Evolutionary conservation across 2,797 vertebrate genomes (phyloP).

Genomic region (Falco rusticolus): DNA sequence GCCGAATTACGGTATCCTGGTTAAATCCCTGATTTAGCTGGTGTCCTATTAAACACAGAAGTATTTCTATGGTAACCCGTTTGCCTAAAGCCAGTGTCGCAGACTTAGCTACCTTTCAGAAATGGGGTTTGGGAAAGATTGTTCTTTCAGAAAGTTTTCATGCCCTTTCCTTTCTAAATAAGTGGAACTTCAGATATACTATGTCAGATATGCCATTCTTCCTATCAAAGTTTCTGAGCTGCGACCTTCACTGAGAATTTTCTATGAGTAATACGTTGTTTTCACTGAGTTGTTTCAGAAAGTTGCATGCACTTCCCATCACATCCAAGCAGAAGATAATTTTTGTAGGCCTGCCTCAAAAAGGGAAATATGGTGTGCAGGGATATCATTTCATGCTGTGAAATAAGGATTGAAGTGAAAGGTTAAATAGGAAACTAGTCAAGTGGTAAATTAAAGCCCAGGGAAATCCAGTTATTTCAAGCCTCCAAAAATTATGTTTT

Average conservation of each 20-base stretch:
- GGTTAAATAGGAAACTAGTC: constrained; percentile 69
- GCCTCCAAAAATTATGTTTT: constrained; percentile 49
- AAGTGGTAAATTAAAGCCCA: constrained; percentile 70
- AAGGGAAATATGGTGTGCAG: constrained; percentile 41
- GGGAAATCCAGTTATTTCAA: constrained; percentile 66
- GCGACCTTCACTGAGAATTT: constrained; percentile 1
- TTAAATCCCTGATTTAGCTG: background rate
- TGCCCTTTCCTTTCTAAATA: background rate
- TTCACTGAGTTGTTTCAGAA: constrained; percentile 35
- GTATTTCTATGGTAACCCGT: background rate
- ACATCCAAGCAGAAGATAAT: constrained; percentile 46
- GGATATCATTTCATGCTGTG: constrained; percentile 55
- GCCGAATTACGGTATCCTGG: background rate
- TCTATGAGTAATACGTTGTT: constrained; percentile 1
- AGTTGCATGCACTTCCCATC: constrained; percentile 39
- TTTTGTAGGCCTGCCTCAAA: constrained; percentile 47
- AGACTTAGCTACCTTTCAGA: background rate
- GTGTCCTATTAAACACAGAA: background rate
- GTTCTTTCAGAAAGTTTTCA: constrained; percentile 3
- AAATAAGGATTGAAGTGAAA: constrained; percentile 63
- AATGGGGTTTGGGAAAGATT: background rate
- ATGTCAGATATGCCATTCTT: background rate
- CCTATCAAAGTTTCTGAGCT: constrained; percentile 24
- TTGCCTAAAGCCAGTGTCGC: background rate
- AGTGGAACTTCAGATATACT: background rate